Evolutionary conservation across 30 jellyfish, hydroid and myxozoan genomes (phyloP), one percentile per base, ranked within the genome.

Genomic region (Chrysaora quinquecirrha): DNA sequence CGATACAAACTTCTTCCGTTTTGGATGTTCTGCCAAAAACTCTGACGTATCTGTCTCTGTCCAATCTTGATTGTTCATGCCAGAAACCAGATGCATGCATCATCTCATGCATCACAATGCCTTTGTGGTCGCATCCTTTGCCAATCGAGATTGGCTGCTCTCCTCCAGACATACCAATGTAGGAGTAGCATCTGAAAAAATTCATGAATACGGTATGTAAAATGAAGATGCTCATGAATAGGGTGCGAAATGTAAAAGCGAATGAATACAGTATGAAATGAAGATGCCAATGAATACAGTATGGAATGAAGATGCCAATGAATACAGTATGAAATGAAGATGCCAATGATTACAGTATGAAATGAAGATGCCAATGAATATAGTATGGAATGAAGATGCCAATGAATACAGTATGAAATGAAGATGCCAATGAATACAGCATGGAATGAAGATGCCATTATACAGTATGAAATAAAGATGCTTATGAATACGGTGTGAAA

Each of bases 61-160:
- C 94, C 34, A 72, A 66, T 43, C 94, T 71, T 60, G 94, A 83
- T 48, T 83, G 94, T 30, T 83, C 94, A 63, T 83, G 94, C 87
- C 87, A 72, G 83, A 81, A 81, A 1, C 91, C 91, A 75, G 73
- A 43, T 49, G 84, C 73, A 29, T 81, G 91, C 91, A 81, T 72
- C 87, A 85, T 85, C 30, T 71, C 95, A 56, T 81, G 91, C 73
- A 81, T 81, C 20, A 81, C 85, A 32, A 85, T 85, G 56, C 95
- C 95, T 21, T 73, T 75, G 71, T 65, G 46, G 78, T 85, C 85
- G 52, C 94, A 83, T 19, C 75, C 58, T 20, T 83, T 75, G 2
- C 94, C 94, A 62, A 83, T 83, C 2, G 94, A 83, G n/a, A 83
- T 83, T 31, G 34, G 76, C 30, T 83, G 94, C 38, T 83, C 66